A percentile compares a stretch with the other conserved stretches of the same genome.
phyloP scores from a whole-genome alignment of 1,140 invertebrate species.

The Drosophila triauraria region DNA sequence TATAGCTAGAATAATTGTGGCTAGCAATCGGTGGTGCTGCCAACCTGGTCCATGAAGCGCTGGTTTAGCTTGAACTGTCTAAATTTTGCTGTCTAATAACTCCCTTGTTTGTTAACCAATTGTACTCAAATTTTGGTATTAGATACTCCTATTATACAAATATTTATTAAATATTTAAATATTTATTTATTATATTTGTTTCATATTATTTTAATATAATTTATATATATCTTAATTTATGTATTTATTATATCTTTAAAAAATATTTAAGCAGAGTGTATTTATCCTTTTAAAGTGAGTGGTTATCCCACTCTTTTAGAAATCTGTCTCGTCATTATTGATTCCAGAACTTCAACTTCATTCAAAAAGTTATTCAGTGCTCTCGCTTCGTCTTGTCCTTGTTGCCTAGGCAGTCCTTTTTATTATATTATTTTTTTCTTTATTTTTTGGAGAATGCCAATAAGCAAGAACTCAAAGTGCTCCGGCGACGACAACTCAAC shows the following conservation, averaged over 20 bases:
- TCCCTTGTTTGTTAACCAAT: not conserved
- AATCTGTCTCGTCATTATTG: slow-evolving; percentile 44
- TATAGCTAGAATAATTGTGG: no score
- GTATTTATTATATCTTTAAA: no score
- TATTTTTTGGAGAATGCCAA: slow-evolving; percentile 39
- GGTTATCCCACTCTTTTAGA: not conserved
- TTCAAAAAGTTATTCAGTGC: slow-evolving; percentile 35
- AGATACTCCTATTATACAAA: not conserved
- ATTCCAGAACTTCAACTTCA: slow-evolving; percentile 26
- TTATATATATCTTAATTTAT: no score
- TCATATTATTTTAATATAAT: no score
- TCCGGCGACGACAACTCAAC: slow-evolving; percentile 30
- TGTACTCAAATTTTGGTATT: not conserved
- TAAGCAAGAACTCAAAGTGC: slow-evolving; percentile 36
- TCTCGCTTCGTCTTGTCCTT: not conserved
- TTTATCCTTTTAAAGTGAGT: not conserved
- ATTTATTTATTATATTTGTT: no score
- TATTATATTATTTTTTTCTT: not conserved
- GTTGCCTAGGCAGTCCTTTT: slow-evolving; percentile 1
- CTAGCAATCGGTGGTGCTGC: no score
- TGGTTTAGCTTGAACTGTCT: no score
- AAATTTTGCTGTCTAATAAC: not conserved
- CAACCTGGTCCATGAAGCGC: no score
- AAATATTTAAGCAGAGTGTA: no score
- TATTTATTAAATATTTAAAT: no score